Base-by-base conservation (phyloP, 2,113 vertebrate species). In the Mobula birostris region DNA sequence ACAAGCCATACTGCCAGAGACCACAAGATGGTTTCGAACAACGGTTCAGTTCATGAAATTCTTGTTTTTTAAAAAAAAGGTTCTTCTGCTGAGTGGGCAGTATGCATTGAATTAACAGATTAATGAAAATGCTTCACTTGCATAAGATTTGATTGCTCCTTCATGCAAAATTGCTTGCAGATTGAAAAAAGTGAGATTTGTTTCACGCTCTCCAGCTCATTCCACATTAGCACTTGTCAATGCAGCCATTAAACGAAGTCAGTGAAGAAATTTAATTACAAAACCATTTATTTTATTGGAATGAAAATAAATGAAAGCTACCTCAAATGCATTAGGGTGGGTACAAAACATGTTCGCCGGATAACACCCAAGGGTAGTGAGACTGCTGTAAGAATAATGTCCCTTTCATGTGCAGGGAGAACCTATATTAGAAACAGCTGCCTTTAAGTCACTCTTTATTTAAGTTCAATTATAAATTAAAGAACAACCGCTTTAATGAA, bases 211-310 rank as follows among this genome's bases (percentile, higher is more conserved):
- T 96, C 97, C 97, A 97, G 97, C 97, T 98, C 96, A 95, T 96
- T 97, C 97, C 98, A 98, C 98, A 98, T 99, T 98, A 98, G 97
- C 98, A 98, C 98, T 99, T 98, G 98, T 98, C 98, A 98, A 97
- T 97, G 97, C 95, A 96, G 97, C 98, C 98, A 98, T 99, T 99
- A 99, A 97, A 98, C 97, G 97, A 97, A 97, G 97, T 97, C 97
- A 96, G 97, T 96, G 96, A 96, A 96, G 97, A 98, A 98, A 98
- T 98, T 98, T 97, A 98, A 99, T 98, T 98, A 98, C 97, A 96
- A 98, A 98, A 98, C 98, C 98, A 98, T 99, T 99, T 98, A 98
- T 99, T 98, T 98, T 97, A 97, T 98, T 97, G 98, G 98, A 99
- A 98, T 98, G 98, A 98, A 99, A 99, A 99, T 98, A 99, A 99